These are phyloP conservation scores for Carabus problematicus DNA, from an alignment of 2,888 invertebrate species.

Conservation along the genomic window DNA sequence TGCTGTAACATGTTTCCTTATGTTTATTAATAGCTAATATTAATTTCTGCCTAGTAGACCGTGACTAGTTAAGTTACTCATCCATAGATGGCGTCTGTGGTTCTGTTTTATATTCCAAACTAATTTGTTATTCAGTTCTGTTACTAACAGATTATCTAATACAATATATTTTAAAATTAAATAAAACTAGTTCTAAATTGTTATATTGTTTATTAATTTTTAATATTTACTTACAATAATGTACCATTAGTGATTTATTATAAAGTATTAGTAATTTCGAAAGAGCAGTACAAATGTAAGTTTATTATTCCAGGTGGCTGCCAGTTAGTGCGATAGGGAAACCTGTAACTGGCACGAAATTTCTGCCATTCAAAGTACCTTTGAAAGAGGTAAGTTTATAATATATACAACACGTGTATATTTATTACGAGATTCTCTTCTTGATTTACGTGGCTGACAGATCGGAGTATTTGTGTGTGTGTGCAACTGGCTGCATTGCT, in stretches of 20 bases:
- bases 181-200: background rate
- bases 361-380: slow-evolving; percentile 81
- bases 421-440: background rate
- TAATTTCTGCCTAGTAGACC: background rate
- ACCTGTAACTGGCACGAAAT: slow-evolving; percentile 71
- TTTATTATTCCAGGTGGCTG: slow-evolving; percentile 66
- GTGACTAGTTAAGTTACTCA: slow-evolving; percentile 1
- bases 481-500: too few species aligned
- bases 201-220: background rate
- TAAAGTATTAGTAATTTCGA: too few species aligned
- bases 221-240: too few species aligned
- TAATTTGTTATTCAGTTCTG: background rate
- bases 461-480: too few species aligned
- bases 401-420: background rate
- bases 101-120: background rate
- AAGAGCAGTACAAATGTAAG: too few species aligned
- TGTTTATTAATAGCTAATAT: slow-evolving; percentile 5
- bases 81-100: background rate
- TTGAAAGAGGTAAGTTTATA: slow-evolving; percentile 61
- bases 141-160: too few species aligned
- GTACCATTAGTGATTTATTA: too few species aligned
- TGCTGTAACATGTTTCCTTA: background rate
- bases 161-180: background rate
- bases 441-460: too few species aligned
- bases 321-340: slow-evolving; percentile 69